phyloP scores from a whole-genome alignment of 1,140 invertebrate genomes.

The Acromyrmex heyeri region DNA sequence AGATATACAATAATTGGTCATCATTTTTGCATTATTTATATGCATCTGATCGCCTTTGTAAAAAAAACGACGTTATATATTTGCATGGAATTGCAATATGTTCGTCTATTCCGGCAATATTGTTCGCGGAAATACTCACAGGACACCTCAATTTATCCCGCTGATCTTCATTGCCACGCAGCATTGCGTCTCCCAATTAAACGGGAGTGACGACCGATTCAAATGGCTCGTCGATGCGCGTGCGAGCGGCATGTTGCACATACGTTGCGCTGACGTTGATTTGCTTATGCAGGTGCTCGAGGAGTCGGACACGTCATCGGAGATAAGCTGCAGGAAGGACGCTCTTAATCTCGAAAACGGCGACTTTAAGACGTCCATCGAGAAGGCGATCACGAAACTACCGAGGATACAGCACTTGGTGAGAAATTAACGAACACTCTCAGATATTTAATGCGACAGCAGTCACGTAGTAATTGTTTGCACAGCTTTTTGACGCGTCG shows the following conservation, averaged over 20 bases:
- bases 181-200: constrained; percentile 48
- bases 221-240: constrained; percentile 6
- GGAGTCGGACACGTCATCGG: constrained; percentile 88
- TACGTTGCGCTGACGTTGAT: constrained; percentile 45
- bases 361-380: constrained; percentile 85
- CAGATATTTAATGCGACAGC: background rate
- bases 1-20: no score
- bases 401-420: constrained; percentile 87
- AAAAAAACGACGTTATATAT: background rate
- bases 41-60: constrained; percentile 17
- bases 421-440: constrained; percentile 65
- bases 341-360: constrained; percentile 85
- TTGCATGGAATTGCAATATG: background rate
- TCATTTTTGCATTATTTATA: constrained; percentile 13
- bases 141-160: background rate
- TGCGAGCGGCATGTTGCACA: constrained; percentile 6
- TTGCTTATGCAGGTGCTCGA: constrained; percentile 86
- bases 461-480: constrained; percentile 13
- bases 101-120: background rate
- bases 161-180: constrained; percentile 20
- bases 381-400: constrained; percentile 86
- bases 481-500: background rate
- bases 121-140: background rate
- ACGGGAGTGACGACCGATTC: constrained; percentile 34
- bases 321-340: constrained; percentile 87